Base-by-base conservation (phyloP, 1,140 invertebrate species). In the Colletes latitarsis region DNA sequence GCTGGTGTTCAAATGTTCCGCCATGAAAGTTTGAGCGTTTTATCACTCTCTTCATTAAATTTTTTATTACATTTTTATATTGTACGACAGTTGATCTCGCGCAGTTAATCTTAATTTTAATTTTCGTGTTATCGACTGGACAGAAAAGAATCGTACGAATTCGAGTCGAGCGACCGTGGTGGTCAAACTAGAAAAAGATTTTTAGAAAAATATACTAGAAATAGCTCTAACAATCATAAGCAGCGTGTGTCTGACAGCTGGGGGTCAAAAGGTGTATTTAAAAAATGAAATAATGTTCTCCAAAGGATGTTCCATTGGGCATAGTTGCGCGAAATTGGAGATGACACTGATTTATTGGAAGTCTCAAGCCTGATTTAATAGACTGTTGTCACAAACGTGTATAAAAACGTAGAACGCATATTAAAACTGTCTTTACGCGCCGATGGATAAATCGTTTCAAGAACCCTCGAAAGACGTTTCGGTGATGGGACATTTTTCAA, bases 301-400 rank as follows among this genome's bases (percentile, higher is more conserved):
- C 30, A 30, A 30, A 30, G 30, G 30, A 30, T 30, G 30, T 30
- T 30, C 30, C 30, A 30, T 30, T 30, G 30, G 30, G 2, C 30
- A 30, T 30, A 30, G 30, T 30, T 2, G 30, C 30, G 10, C 64
- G n/a, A 67, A 49, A 67, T 67, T 67, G 64, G 64, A 43, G 64
- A 67, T 67, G 64, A 67, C 64, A 49, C 43, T 67, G 64, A 67
- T n/a, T 4, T 21, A 67, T 67, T 21, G 64, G 17, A 14, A 49
- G 64, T 67, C 43, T 52, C 14, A 67, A 52, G n/a, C 64, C 43
- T 21, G 43, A 67, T 67, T 67, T 67, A 67, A 67, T 67, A 67
- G 64, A 49, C 64, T 49, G 64, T 67, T 67, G 64, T 49, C 43
- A 49, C 43, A 19, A 49, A 5, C n/a, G n/a, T 3, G 41, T 67